Conservation (phyloP, 2,797 vertebrate species). For the Leptoclinus maculatus region DNA sequence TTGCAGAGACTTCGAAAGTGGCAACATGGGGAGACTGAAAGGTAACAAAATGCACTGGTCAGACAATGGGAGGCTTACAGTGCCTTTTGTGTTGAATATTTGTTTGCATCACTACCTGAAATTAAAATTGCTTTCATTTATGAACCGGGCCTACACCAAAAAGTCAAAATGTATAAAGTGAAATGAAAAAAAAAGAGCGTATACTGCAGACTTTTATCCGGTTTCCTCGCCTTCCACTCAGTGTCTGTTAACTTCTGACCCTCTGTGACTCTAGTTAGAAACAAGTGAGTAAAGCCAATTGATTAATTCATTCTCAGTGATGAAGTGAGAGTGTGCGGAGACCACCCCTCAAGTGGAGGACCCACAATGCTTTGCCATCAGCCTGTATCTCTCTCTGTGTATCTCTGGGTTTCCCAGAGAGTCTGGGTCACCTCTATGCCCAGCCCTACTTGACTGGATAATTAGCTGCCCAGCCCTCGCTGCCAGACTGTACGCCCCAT, state of each 20-base stretch:
- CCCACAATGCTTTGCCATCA: slow-evolving; percentile 25
- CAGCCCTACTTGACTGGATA: slow-evolving; percentile 78
- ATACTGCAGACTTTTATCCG: no score
- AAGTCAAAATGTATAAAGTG: no score
- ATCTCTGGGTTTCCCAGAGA: slow-evolving; percentile 38
- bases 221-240: neutral
- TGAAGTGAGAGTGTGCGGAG: slow-evolving; percentile 18
- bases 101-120: no score
- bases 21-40: neutral
- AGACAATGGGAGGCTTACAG: neutral
- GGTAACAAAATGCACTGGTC: neutral
- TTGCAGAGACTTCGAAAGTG: neutral
- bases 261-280: slow-evolving; percentile 24
- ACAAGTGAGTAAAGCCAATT: slow-evolving; percentile 36
- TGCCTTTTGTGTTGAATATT: neutral
- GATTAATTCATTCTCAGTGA: slow-evolving; percentile 22
- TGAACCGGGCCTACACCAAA: no score
- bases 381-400: slow-evolving; percentile 22
- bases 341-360: neutral
- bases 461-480: slow-evolving; percentile 77
- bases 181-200: no score
- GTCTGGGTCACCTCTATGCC: slow-evolving; percentile 73
- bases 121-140: no score
- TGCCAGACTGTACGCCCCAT: slow-evolving; percentile 67
- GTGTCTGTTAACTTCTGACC: neutral